Percentiles rank a stretch among this genome's conserved stretches.
These are phyloP conservation scores for Pitangus sulphuratus DNA, from an alignment of 2,797 vertebrate genomes.

Conservation along the genomic window DNA sequence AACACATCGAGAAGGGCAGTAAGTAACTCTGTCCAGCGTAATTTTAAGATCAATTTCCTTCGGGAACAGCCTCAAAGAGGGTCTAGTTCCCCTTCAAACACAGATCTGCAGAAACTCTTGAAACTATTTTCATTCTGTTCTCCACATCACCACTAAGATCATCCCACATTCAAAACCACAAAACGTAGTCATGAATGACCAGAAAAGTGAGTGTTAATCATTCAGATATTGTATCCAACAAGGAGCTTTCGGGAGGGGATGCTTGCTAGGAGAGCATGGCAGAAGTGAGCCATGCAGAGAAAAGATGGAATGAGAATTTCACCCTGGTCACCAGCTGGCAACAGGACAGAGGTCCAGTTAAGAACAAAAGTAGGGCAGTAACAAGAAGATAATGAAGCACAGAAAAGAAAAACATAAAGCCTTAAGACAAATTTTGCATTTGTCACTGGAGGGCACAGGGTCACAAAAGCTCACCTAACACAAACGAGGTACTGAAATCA, in stretches of 20 bases:
- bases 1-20: not conserved
- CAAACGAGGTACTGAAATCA: conserved; percentile 1
- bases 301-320: not conserved
- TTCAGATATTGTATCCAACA: not conserved
- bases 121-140: not conserved
- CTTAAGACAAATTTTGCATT: not conserved
- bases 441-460: conserved; percentile 4
- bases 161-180: not conserved
- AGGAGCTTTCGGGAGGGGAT: not conserved
- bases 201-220: not conserved
- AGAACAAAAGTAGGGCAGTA: not conserved
- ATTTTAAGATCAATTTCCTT: not conserved
- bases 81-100: not conserved
- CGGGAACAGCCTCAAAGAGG: not conserved
- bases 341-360: not conserved
- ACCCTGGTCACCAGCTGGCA: not conserved
- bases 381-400: not conserved
- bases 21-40: not conserved
- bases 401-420: conserved; percentile 13
- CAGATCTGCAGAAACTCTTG: not conserved
- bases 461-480: conserved; percentile 37
- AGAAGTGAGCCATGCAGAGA: not conserved
- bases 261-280: not conserved
- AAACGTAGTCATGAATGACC: not conserved
- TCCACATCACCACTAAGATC: not conserved